phyloP scores from a whole-genome alignment of 2,888 invertebrate genomes.

The Stenchaetothrips biformis region DNA sequence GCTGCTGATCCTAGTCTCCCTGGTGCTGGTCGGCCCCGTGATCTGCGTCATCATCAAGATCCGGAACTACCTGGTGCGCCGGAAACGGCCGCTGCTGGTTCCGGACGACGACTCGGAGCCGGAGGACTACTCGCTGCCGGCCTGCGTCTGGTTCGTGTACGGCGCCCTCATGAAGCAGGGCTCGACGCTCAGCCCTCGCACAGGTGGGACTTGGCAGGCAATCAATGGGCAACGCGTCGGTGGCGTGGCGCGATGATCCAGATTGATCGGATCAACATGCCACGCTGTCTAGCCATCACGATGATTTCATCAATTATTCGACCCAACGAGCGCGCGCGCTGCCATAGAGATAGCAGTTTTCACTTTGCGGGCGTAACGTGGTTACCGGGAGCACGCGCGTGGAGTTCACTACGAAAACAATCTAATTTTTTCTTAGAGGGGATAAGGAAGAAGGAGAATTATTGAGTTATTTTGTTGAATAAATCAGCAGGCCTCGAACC shows the following conservation, averaged over 20 bases:
- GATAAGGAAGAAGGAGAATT: too few relatives aligned
- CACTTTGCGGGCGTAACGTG: too few relatives aligned
- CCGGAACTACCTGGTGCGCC: conserved; percentile 23
- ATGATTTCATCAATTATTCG: too few relatives aligned
- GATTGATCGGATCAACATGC: neutral
- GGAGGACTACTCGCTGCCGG: conserved; percentile 56
- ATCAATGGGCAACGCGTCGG: neutral
- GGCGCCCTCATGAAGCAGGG: conserved; percentile 85
- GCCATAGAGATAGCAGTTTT: too few relatives aligned
- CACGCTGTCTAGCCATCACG: neutral
- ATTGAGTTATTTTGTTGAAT: too few relatives aligned
- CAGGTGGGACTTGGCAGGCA: conserved; percentile 55
- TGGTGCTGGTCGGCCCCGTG: conserved; percentile 70
- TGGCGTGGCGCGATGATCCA: neutral
- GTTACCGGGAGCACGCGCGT: too few relatives aligned
- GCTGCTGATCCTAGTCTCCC: conserved; percentile 66
- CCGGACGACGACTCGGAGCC: conserved; percentile 50
- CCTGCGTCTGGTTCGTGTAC: conserved; percentile 83
- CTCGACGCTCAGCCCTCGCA: conserved; percentile 69
- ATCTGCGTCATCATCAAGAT: conserved; percentile 66
- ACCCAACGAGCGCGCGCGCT: too few relatives aligned
- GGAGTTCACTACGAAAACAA: too few relatives aligned
- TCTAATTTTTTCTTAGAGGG: too few relatives aligned
- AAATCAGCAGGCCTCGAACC: too few relatives aligned
- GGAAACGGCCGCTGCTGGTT: conserved; percentile 5